These are phyloP conservation scores for Saccopteryx bilineata DNA, from an alignment of 2,113 vertebrate species.

Conservation along the genomic window DNA sequence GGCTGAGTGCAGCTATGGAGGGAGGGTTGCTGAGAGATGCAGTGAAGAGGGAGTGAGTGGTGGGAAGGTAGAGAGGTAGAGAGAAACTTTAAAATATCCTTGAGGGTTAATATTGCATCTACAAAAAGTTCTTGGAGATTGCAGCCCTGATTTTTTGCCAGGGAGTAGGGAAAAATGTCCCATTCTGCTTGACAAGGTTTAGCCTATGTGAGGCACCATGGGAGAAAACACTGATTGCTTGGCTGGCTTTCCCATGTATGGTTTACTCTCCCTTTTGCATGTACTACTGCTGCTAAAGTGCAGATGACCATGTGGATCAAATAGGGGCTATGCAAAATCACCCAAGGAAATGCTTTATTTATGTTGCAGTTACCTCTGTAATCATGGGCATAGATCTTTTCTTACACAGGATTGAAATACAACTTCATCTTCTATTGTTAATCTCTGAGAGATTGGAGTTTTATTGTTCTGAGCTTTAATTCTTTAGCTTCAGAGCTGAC, in stretches of 20 bases:
- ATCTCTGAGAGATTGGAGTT: slow-evolving; percentile 13
- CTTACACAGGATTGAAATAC: slow-evolving; percentile 26
- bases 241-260: background rate
- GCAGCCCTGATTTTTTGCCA: slow-evolving; percentile 6
- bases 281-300: background rate
- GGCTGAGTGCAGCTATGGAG: background rate
- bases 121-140: background rate
- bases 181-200: background rate
- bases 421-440: slow-evolving; percentile 74
- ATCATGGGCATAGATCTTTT: slow-evolving; percentile 57
- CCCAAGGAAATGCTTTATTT: slow-evolving; percentile 63
- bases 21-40: background rate
- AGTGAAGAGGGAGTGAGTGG: background rate
- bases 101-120: background rate
- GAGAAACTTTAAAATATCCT: background rate
- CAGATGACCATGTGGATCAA: slow-evolving; percentile 35
- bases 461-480: slow-evolving; percentile 58
- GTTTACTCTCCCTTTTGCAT: background rate
- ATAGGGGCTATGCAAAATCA: slow-evolving; percentile 59
- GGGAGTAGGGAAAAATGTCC: background rate
- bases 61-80: background rate
- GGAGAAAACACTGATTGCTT: background rate
- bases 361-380: slow-evolving; percentile 55
- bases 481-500: slow-evolving; percentile 57
- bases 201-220: background rate